Base-by-base conservation (phyloP, 2,113 vertebrate species). In the Lynx canadensis region DNA sequence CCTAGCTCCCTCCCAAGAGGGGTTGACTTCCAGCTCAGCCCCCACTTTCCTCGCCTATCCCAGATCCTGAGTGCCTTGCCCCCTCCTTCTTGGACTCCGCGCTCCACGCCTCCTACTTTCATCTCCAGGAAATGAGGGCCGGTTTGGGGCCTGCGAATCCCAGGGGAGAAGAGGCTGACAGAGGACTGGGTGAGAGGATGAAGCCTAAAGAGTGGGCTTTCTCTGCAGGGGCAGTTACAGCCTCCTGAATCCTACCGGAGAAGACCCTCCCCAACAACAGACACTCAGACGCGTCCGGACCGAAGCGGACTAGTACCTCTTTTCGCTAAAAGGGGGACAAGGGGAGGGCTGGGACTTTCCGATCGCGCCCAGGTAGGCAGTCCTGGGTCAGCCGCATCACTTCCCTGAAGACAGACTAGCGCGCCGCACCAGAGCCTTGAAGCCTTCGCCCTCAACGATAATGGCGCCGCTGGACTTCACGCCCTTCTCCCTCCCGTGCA, bases 341-440 rank as follows among this genome's bases (percentile, higher is more conserved):
- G 12, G 33, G 7, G 57, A 19, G 0, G 33, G 19, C 48, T 33
- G 36, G 8, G 80, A 33, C 31, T 33, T 33, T 45, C 33, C 21
- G 33, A 52, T 45, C 16, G 14, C 36, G 18, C 66, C 31, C 63
- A 85, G 16, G 11, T 71, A 85, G 23, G 15, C 52, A 69, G 36
- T 65, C 16, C 7, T 33, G 57, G 81, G 5, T 86, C 18, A 23
- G 16, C 63, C 2, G 1, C 71, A 80, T 63, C n/a, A 48, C 27
- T 13, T 79, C 82, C 16, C 23, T 0, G 31, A 36, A 2, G 19
- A 45, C 66, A 7, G 29, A 27, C 38, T 41, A 69, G 52, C 12
- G 52, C 2, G 6, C 12, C 1, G 69, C 36, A 2, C 18, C 10
- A 1, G 29, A 13, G 4, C 38, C 41, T 0, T 23, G 16, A 25